Evolutionary conservation across 2,888 invertebrate species (phyloP).

Genomic region (Eremobia ochroleuca): DNA sequence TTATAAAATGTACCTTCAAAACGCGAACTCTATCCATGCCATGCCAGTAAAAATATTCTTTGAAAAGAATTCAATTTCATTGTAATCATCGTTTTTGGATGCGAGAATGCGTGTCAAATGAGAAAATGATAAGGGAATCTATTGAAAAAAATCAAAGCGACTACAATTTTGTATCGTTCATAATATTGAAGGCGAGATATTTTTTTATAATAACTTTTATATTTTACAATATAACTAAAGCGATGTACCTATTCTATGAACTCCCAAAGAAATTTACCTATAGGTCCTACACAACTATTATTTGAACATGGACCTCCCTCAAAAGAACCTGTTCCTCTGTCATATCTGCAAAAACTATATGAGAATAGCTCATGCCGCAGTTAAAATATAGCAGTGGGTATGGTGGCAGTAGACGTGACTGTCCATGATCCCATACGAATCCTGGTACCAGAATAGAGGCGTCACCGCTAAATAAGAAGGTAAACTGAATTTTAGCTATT

Average conservation of each 20-base stretch:
- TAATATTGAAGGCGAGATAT: neutral
- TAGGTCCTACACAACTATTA: neutral
- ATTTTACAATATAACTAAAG: neutral
- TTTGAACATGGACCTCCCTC: neutral
- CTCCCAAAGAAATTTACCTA: neutral
- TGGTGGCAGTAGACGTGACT: neutral
- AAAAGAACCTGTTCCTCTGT: neutral
- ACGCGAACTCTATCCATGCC: neutral
- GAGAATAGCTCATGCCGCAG: neutral
- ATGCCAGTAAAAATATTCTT: constrained; percentile 20
- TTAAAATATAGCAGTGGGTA: neutral
- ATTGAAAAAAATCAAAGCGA: constrained; percentile 4
- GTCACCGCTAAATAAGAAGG: neutral
- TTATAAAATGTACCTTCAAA: neutral
- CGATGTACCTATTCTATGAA: neutral
- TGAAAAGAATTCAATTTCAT: constrained; percentile 42
- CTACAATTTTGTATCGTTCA: neutral
- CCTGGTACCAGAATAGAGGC: neutral
- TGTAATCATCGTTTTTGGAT: constrained; percentile 29
- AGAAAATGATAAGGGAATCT: constrained; percentile 14
- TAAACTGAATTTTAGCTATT: neutral
- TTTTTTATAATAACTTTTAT: neutral
- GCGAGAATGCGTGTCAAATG: constrained; percentile 20
- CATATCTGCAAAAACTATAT: neutral
- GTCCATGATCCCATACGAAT: neutral